phyloP scores from a whole-genome alignment of 2,797 vertebrate genomes.

The Xerus rutilus region DNA sequence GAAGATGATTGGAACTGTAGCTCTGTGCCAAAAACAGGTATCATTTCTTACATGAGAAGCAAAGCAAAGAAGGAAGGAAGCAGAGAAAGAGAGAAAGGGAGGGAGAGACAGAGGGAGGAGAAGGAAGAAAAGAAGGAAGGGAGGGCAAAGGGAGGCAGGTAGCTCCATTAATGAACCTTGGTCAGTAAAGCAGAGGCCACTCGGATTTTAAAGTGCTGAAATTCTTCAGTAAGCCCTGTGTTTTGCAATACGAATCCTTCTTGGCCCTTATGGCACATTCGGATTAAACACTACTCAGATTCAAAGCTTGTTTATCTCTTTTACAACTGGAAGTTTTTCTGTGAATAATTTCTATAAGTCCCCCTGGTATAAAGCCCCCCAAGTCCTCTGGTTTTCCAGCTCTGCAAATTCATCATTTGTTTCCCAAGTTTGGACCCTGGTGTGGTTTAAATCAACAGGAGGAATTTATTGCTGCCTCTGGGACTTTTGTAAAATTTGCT shows the following conservation, averaged over 20 bases:
- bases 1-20: constrained; percentile 42
- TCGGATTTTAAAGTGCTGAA: background rate
- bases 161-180: background rate
- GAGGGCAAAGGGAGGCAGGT: background rate
- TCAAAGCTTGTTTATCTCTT: constrained; percentile 68
- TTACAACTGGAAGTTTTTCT: constrained; percentile 44
- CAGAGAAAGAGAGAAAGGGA: too few relatives aligned
- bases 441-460: constrained; percentile 72
- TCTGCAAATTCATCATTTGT: constrained; percentile 25
- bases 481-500: constrained; percentile 51
- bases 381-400: constrained; percentile 26
- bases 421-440: constrained; percentile 55
- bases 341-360: constrained; percentile 50
- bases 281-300: constrained; percentile 46
- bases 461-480: constrained; percentile 61
- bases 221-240: background rate
- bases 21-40: background rate
- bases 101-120: too few relatives aligned
- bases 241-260: constrained; percentile 19
- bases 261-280: background rate
- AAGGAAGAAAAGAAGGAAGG: too few relatives aligned
- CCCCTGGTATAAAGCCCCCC: constrained; percentile 34
- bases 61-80: too few relatives aligned
- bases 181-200: background rate
- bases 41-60: background rate